A percentile compares a stretch with the other conserved stretches of the same genome.
These are phyloP conservation scores for Aporophyla lueneburgensis DNA, from an alignment of 2,888 invertebrate genomes.

Conservation along the genomic window DNA sequence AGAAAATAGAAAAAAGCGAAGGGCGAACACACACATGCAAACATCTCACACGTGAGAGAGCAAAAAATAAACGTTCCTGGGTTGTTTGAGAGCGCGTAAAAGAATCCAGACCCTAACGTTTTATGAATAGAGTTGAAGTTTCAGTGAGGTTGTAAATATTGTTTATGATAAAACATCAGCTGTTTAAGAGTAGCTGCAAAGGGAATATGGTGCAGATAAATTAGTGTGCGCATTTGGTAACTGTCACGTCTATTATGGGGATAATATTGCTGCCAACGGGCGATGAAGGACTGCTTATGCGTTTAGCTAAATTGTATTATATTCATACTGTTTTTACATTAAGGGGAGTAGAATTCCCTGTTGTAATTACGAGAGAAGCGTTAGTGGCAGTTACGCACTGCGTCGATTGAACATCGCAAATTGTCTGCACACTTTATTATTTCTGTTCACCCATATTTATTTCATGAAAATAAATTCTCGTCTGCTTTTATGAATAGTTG, in stretches of 20 bases:
- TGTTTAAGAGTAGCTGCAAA: conserved; percentile 74
- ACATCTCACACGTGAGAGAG: conserved; percentile 72
- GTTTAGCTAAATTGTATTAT: conserved; percentile 64
- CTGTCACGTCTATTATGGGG: conserved; percentile 65
- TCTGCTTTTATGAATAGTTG: not conserved
- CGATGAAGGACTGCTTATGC: conserved; percentile 63
- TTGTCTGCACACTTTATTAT: conserved; percentile 38
- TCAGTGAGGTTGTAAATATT: conserved; percentile 54
- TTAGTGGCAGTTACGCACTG: conserved; percentile 42
- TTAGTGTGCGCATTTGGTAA: conserved; percentile 75
- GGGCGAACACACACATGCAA: conserved; percentile 65
- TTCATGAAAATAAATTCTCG: conserved; percentile 6
- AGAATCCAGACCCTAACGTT: conserved; percentile 40
- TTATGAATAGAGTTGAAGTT: conserved; percentile 47
- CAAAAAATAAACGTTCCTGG: conserved; percentile 74
- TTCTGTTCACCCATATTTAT: conserved; percentile 23
- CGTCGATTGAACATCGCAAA: conserved; percentile 44
- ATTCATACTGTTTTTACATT: conserved; percentile 60
- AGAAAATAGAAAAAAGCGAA: conserved; percentile 72
- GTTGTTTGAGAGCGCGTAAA: conserved; percentile 48
- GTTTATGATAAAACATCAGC: conserved; percentile 77
- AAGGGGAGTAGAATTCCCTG: conserved; percentile 56
- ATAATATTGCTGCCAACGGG: conserved; percentile 63
- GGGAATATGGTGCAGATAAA: conserved; percentile 74
- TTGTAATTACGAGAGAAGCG: conserved; percentile 46